Percentiles rank a stretch among this genome's conserved stretches.
These are phyloP conservation scores for Cervus canadensis DNA, from an alignment of 2,113 vertebrate species.

Conservation along the genomic window DNA sequence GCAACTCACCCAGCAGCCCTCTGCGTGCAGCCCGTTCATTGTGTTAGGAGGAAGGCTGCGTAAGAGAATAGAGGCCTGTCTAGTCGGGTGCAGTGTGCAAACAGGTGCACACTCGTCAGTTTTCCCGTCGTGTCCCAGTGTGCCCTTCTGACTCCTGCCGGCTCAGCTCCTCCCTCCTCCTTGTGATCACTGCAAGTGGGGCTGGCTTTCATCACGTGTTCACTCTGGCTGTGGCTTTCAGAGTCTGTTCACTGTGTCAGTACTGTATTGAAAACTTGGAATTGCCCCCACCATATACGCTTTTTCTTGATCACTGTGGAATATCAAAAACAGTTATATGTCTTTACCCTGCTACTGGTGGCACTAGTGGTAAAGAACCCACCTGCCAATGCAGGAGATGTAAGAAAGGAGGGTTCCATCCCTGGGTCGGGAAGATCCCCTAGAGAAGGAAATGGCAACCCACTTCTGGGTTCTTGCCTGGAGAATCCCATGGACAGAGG, in stretches of 20 bases:
- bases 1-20: too few relatives aligned
- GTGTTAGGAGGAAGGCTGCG: too few relatives aligned
- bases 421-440: not conserved
- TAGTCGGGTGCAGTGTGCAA: conserved; percentile 21
- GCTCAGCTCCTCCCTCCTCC: conserved; percentile 55
- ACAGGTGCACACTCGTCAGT: conserved; percentile 64
- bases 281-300: conserved; percentile 55
- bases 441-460: not conserved
- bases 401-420: rapidly evolving
- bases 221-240: conserved; percentile 41
- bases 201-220: conserved; percentile 46
- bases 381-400: not conserved
- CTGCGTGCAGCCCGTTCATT: rapidly evolving
- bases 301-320: conserved; percentile 59
- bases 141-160: conserved; percentile 64
- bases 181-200: conserved; percentile 33
- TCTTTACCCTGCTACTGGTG: not conserved
- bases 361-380: not conserved
- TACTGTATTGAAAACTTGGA: conserved; percentile 63
- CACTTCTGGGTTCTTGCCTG: not conserved
- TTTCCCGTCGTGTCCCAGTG: conserved; percentile 48
- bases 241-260: conserved; percentile 57
- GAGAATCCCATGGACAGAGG: not conserved
- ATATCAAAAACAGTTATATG: conserved; percentile 65
- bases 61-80: conserved; percentile 60